Evolutionary conservation across 2,888 invertebrate species (phyloP), one percentile per base, ranked within the genome.

Genomic region (Troglohyphantes excavatus): DNA sequence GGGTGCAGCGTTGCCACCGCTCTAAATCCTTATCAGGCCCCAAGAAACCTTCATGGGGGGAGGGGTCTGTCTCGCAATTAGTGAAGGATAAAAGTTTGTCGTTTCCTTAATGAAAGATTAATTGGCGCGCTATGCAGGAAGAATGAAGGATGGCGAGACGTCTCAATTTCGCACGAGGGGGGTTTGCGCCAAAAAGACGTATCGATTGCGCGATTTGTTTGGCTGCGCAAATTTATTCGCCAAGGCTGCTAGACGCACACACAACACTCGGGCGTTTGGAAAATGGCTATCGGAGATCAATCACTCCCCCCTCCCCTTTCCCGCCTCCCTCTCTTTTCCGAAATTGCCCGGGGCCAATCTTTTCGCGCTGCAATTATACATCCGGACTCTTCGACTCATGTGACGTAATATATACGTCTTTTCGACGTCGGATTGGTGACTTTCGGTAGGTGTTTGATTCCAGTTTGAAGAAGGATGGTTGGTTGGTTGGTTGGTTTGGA

Each of bases 51-150:
- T 63, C 43, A 19, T 19, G 21, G 76, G 63, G 78, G 63, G 53
- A 67, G 23, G 27, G 65, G 73, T 33, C 83, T 68, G 90, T 72
- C 90, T 78, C 63, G 88, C 88, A 90, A 90, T 90, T 90, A 90
- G 90, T 79, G 90, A 84, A 84, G 90, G 90, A 90, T 90, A 90
- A 90, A 90, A 90, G 84, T 90, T 90, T 84, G 90, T 90, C 90
- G 84, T 90, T 53, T 83, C 83, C 90, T 90, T 90, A 90, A 90
- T 90, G 90, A 83, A 84, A 90, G 90, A 90, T 90, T 90, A 84
- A 90, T 90, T 65, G 87, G 39, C 46, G 75, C 23, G 81, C 73
- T 72, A 68, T 82, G 88, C 61, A 76, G 88, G 23, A 53, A 53
- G 85, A 59, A 85, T 85, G 85, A 85, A 33, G 39, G 76, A 85